Evolutionary conservation across 2,797 vertebrate species (phyloP), one percentile per base, ranked within the genome.

Genomic region (Salmo trutta): DNA sequence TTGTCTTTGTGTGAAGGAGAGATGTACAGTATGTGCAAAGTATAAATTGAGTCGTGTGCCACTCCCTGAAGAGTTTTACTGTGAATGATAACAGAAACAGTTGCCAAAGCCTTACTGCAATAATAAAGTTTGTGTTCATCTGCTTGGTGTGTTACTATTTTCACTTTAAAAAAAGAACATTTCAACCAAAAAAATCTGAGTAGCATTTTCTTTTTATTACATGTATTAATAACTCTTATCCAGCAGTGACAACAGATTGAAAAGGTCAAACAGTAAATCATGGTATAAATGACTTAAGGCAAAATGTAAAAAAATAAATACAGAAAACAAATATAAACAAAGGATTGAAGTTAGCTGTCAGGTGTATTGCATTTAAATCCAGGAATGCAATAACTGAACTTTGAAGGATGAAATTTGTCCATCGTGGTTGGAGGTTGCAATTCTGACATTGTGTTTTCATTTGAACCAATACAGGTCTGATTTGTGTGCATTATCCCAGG

Each of bases 121-220:
- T 88, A 93, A 91, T 93, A 93, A 93, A 93, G 90, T 87, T 29
- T 78, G 78, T 87, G 5, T 36, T 64, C 24, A 62, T 71, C 14
- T 56, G 19, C 59, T 74, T 76, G 16, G 8, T 64, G 19, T 56
- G 54, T 29, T 80, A 52, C 27, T 33, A 71, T 77, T 72, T 66
- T 74, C 74, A 75, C 76, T n/a, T 21, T 10, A 27, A 73, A 72
- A 75, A 8, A 59, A 59, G 1, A 2, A 17, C 2, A n/a, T 59
- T 17, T 56, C 4, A 19, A n/a, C 1, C 29, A 2, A n/a, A 56
- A 2, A 17, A 19, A 36, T 10, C 19, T 29, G 31, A 29, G 24
- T 59, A 36, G 33, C 31, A 17, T 31, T 67, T 14, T 65, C 0
- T 24, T 66, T 5, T 54, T 52, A 53, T 51, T 47, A 71, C 59